Conservation (phyloP, 2,113 vertebrate species). For the Tetrao urogallus region DNA sequence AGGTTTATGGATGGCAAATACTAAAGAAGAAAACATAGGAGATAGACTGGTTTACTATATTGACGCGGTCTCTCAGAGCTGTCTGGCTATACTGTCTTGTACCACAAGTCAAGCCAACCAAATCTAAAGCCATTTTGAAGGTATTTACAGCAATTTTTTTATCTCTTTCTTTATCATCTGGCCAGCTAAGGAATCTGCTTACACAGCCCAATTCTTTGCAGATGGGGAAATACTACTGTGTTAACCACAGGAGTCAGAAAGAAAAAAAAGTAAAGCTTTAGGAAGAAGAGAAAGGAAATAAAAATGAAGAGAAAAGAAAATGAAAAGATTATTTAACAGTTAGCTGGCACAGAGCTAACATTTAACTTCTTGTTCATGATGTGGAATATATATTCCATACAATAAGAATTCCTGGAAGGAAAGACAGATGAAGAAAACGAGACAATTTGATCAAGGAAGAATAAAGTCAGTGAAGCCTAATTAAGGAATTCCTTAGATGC, state of each 20-base stretch:
- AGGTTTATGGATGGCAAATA: neutral
- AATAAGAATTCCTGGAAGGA: neutral
- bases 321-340: neutral
- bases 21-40: neutral
- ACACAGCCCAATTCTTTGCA: neutral
- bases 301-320: neutral
- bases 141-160: neutral
- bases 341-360: too few species aligned
- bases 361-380: neutral
- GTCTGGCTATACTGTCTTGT: neutral
- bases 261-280: neutral
- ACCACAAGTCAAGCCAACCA: neutral
- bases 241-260: neutral
- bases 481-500: neutral
- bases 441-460: accelerated
- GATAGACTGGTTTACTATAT: neutral
- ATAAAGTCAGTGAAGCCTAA: neutral
- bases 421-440: neutral
- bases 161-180: neutral
- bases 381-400: neutral
- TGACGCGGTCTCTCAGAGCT: neutral
- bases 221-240: neutral
- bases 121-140: neutral
- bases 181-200: neutral
- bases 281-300: neutral